Evolutionary conservation across 2,113 vertebrate species (phyloP).

Genomic region (Dipodomys merriami): DNA sequence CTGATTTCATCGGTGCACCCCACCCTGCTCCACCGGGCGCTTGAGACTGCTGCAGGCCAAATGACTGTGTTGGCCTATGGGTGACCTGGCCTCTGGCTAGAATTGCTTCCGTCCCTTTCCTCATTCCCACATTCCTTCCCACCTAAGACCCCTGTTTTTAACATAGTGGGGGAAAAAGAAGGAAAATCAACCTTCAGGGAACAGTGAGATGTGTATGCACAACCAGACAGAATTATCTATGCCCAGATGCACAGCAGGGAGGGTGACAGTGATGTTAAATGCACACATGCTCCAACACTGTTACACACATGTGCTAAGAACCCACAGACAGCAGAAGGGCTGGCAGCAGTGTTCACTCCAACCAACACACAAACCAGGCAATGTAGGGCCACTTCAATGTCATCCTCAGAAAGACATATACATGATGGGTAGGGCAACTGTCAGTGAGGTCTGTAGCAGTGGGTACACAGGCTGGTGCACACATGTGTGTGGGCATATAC

Average conservation of each 20-base stretch:
- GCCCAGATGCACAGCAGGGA: constrained; percentile 65
- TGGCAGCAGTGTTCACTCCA: constrained; percentile 39
- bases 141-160: constrained; percentile 79
- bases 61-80: constrained; percentile 75
- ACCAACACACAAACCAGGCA: constrained; percentile 43
- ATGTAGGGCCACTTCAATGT: not conserved
- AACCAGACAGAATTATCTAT: constrained; percentile 41
- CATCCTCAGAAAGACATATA: constrained; percentile 36
- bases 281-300: not conserved
- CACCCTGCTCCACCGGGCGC: constrained; percentile 77
- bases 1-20: constrained; percentile 79
- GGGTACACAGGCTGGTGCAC: not conserved
- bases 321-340: constrained; percentile 47
- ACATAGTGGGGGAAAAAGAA: constrained; percentile 77
- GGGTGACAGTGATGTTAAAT: constrained; percentile 75
- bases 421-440: not conserved
- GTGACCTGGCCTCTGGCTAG: constrained; percentile 82
- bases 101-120: constrained; percentile 78
- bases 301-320: constrained; percentile 72
- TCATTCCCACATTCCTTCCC: constrained; percentile 70
- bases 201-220: not conserved
- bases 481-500: not conserved
- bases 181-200: constrained; percentile 76
- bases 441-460: not conserved
- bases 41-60: constrained; percentile 73